These are phyloP conservation scores for honey bee (Apis mellifera) DNA, from an alignment of 1,140 invertebrate species.

Conservation along the genomic window DNA sequence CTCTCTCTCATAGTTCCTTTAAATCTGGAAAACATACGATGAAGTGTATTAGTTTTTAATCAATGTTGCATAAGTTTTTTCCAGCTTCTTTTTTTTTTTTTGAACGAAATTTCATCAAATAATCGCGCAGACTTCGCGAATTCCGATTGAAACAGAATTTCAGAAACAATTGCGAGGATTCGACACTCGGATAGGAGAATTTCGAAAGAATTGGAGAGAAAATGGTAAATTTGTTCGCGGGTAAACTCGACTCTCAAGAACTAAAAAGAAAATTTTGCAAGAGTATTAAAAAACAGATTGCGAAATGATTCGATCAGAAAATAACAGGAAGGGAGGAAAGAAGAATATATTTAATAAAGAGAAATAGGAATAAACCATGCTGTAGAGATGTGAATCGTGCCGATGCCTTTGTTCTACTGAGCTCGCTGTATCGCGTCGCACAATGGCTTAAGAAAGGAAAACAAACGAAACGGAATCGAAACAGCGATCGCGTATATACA, in stretches of 20 bases:
- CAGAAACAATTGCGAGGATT: neutral
- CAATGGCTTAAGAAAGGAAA: too few species aligned
- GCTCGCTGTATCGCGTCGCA: too few species aligned
- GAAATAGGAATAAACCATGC: too few species aligned
- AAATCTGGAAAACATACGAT: too few species aligned
- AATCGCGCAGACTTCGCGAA: neutral
- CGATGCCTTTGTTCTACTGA: too few species aligned
- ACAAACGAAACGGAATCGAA: too few species aligned
- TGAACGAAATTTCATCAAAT: neutral
- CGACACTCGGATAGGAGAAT: neutral
- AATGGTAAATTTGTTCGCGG: constrained; percentile 1
- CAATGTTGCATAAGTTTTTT: neutral
- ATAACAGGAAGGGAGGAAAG: too few species aligned
- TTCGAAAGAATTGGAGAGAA: neutral
- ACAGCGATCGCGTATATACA: too few species aligned
- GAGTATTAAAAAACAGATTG: too few species aligned
- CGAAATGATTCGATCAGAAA: too few species aligned
- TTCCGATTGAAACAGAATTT: constrained; percentile 9
- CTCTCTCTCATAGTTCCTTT: neutral
- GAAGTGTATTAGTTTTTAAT: constrained; percentile 39
- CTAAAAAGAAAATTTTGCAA: neutral
- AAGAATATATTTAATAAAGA: too few species aligned
- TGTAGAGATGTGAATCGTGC: too few species aligned
- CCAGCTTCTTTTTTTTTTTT: neutral
- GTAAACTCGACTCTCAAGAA: neutral